Evolutionary conservation across 2,888 invertebrate genomes (phyloP).

Genomic region (Seladonia tumulorum): DNA sequence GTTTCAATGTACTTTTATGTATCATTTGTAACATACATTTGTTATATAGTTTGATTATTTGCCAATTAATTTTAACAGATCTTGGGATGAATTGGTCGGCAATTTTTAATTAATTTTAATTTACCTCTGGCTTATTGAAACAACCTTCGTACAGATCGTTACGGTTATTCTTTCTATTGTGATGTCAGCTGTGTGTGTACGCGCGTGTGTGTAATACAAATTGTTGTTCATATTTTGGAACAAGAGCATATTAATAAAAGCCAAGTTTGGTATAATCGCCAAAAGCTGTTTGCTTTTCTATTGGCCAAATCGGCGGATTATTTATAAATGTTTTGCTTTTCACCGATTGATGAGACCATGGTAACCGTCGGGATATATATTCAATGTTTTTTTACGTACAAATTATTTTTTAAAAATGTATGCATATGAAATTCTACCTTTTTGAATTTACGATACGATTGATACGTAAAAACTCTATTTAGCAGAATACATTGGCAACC

Average conservation of each 20-base stretch:
- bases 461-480: not conserved
- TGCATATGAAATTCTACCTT: not conserved
- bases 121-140: not conserved
- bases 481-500: not conserved
- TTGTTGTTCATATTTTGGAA: not conserved
- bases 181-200: not conserved
- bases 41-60: not conserved
- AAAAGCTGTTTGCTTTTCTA: not conserved
- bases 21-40: not conserved
- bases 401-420: not conserved
- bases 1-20: not conserved
- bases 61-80: no score
- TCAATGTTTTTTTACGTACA: not conserved
- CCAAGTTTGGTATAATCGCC: not conserved
- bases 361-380: not conserved
- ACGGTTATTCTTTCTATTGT: not conserved
- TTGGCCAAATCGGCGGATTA: not conserved
- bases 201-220: not conserved
- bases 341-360: not conserved
- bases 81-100: not conserved
- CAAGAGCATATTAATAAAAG: not conserved
- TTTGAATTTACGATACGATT: not conserved
- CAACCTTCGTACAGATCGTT: no score
- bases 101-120: not conserved
- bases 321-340: slow-evolving; percentile 1